Conservation (phyloP, 1,140 invertebrate species). For the Akabosia matsudoensis region DNA sequence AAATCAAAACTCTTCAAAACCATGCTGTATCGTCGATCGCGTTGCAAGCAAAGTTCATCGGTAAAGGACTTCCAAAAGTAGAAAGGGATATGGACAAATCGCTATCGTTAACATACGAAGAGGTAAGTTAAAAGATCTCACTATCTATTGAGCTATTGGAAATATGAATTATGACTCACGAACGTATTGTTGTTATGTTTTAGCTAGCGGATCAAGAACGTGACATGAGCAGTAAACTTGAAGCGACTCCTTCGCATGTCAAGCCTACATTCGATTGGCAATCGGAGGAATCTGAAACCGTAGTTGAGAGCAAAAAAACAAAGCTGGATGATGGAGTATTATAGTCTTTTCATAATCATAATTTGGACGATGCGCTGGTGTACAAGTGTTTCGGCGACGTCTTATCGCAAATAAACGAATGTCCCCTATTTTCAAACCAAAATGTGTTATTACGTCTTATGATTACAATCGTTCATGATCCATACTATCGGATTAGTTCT, state of each 20-base stretch:
- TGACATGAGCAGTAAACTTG: neutral
- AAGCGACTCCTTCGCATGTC: neutral
- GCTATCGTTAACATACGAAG: slow-evolving; percentile 60
- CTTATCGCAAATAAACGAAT: no score
- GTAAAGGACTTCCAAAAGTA: slow-evolving; percentile 61
- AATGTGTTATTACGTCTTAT: no score
- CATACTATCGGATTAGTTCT: no score
- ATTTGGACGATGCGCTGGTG: no score
- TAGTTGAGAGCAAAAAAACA: neutral
- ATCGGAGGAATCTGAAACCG: neutral
- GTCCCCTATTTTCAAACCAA: no score
- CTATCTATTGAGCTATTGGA: neutral
- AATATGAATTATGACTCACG: neutral
- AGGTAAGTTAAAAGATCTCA: slow-evolving; percentile 51
- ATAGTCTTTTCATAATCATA: no score
- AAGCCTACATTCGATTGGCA: neutral
- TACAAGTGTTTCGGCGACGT: no score
- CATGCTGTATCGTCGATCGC: slow-evolving; percentile 71
- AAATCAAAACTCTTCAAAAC: slow-evolving; percentile 70
- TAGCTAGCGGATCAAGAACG: slow-evolving; percentile 5
- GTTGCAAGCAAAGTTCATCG: slow-evolving; percentile 66
- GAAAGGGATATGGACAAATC: slow-evolving; percentile 65
- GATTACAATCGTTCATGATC: no score
- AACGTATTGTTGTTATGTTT: neutral
- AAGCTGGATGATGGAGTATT: no score